Base-by-base conservation (phyloP, 2,888 invertebrate genomes). In the Drosophila stalkeri region DNA sequence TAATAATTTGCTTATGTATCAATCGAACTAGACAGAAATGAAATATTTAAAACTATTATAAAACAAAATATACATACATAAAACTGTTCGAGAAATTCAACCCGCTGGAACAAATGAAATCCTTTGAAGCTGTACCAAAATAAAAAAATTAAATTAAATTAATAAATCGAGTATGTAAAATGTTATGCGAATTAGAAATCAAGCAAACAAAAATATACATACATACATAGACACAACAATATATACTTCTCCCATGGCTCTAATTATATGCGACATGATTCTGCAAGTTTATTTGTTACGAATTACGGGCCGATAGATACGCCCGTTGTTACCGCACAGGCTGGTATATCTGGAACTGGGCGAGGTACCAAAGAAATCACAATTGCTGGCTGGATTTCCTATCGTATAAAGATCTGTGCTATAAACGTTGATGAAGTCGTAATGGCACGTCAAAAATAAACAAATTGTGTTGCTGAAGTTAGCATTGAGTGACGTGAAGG, bases 401-500 rank as follows among this genome's bases (percentile, higher is more conserved):
- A 8, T 0, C 44, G 60, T 41, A 39, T 86, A 89, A 0, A 82
- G 8, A 51, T 51, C 75, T 6, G 72, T 51, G 0, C 33, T 18
- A 0, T n/a, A 55, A 1, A 73, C 0, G 35, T 82, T 81, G 31
- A 37, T 71, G 8, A 65, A 77, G 35, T 86, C 88, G 27, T 85
- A 89, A 46, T 79, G 71, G 7, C 86, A 86, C 18, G 90, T 89
- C 14, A 87, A 0, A 56, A 82, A 86, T 31, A 75, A 60, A 18
- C 81, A 86, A 27, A 6, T 27, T 27, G 27, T 6, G 27, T 27
- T 6, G 27, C 1, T 27, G 27, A 6, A 27, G 6, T 5, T 1
- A 27, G 3, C 27, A 6, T 27, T 5, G 0, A 5, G 4, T 27
- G 6, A 27, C 27, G 0, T 27, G 3, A 27, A 0, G 27, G 7